Conservation (phyloP, 2,888 invertebrate genomes). For the Sphaerophoria rueppellii region DNA sequence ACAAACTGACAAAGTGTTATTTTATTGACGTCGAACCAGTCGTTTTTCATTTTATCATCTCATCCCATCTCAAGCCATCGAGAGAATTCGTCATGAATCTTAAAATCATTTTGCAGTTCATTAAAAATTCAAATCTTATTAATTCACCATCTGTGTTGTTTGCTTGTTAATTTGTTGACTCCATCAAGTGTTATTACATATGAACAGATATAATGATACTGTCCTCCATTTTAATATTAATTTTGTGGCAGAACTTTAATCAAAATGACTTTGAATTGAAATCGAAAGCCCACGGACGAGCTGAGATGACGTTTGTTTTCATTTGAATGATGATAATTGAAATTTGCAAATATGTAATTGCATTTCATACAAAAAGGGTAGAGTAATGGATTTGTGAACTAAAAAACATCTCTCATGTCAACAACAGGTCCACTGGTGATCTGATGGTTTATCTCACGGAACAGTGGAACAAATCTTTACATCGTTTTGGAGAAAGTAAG, state of each 20-base stretch:
- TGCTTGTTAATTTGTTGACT: constrained; percentile 13
- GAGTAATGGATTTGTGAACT: too few species aligned
- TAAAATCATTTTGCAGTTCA: constrained; percentile 28
- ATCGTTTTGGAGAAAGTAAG: too few species aligned
- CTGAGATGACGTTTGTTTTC: constrained; percentile 3
- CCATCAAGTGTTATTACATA: background rate
- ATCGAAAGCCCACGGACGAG: constrained; percentile 27
- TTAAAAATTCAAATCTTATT: constrained; percentile 36
- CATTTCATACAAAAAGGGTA: background rate
- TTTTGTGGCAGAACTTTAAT: constrained; percentile 20
- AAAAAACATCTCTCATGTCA: too few species aligned
- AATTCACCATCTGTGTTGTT: constrained; percentile 39
- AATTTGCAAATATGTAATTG: constrained; percentile 25
- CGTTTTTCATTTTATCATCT: background rate
- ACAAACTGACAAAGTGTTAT: background rate
- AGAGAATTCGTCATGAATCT: constrained; percentile 23
- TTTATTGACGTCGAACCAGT: background rate
- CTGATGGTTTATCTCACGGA: too few species aligned
- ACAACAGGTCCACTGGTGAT: too few species aligned
- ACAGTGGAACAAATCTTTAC: too few species aligned
- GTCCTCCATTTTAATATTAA: constrained; percentile 20
- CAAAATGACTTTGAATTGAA: constrained; percentile 22
- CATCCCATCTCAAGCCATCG: constrained; percentile 1
- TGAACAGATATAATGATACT: background rate
- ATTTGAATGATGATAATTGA: constrained; percentile 10